phyloP scores from a whole-genome alignment of 2,113 vertebrate genomes.

The Syngnathus floridae region DNA sequence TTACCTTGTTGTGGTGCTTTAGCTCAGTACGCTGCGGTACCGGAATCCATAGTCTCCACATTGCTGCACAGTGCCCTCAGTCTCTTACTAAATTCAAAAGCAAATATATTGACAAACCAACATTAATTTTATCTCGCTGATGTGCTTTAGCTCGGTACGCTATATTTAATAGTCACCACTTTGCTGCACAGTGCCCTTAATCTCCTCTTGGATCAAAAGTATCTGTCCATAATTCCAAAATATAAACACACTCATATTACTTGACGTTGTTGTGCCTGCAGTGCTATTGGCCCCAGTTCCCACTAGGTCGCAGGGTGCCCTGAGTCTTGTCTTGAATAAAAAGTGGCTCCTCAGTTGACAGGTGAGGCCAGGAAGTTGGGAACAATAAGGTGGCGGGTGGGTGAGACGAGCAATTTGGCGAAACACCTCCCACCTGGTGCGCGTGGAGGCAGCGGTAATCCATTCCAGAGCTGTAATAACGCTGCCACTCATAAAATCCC shows the following conservation, averaged over 20 bases:
- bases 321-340: neutral
- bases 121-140: neutral
- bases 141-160: neutral
- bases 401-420: conserved; percentile 46
- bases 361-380: neutral
- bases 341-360: neutral
- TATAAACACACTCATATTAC: neutral
- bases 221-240: neutral
- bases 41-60: neutral
- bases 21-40: neutral
- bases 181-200: neutral
- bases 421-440: conserved; percentile 35
- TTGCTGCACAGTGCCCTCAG: neutral
- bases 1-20: neutral
- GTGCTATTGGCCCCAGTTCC: neutral
- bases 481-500: conserved; percentile 28
- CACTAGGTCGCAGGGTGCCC: neutral
- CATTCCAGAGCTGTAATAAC: conserved; percentile 54
- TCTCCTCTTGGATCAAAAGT: neutral
- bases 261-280: neutral
- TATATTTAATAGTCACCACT: neutral
- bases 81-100: neutral
- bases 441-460: conserved; percentile 37
- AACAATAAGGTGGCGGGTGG: neutral
- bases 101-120: neutral